Conservation (phyloP, 2,113 vertebrate genomes). For the Toxotes chatareus region DNA sequence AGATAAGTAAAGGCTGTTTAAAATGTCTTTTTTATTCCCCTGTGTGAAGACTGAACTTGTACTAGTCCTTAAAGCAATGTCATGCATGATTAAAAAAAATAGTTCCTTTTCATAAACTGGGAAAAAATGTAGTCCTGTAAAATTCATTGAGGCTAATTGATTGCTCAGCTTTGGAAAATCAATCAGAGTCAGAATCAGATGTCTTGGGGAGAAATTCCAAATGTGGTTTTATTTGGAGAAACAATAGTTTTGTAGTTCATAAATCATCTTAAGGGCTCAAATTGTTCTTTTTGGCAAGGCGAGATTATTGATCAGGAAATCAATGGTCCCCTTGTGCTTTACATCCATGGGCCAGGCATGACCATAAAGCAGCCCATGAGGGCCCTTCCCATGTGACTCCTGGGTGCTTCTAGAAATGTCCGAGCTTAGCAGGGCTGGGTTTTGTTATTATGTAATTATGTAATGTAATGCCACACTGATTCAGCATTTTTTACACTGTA, state of each 20-base stretch:
- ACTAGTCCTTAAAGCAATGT: conserved; percentile 28
- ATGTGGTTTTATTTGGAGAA: not conserved
- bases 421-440: not conserved
- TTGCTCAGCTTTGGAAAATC: conserved; percentile 27
- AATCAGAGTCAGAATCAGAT: conserved; percentile 16
- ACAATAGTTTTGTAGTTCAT: not conserved
- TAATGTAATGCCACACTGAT: not conserved
- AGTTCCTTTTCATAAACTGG: not conserved
- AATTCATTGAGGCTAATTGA: conserved; percentile 32
- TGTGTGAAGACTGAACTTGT: conserved; percentile 37
- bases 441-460: not conserved
- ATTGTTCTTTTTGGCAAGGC: not conserved
- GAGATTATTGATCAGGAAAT: not conserved
- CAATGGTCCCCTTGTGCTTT: not conserved
- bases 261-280: not conserved
- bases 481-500: not conserved
- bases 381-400: not conserved
- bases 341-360: not conserved
- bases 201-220: not conserved
- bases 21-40: conserved; percentile 51
- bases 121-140: not conserved
- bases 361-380: not conserved
- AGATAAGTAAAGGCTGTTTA: conserved; percentile 60
- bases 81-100: conserved; percentile 26
- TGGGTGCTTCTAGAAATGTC: not conserved